Evolutionary conservation across 2,888 invertebrate species (phyloP).

Genomic region (Luffia ferchaultella): DNA sequence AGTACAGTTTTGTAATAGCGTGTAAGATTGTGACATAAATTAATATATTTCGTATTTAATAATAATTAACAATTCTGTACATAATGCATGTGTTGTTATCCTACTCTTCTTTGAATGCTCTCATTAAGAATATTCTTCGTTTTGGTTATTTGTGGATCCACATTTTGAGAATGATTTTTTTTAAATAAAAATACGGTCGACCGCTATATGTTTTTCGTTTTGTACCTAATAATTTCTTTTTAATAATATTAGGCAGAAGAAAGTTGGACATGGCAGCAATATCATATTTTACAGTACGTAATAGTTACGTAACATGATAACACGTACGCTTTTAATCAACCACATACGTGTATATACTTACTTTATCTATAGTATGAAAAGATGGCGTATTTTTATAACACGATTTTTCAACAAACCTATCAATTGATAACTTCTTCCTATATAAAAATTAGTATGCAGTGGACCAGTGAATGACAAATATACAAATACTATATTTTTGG

Average conservation of each 20-base stretch:
- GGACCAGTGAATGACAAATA: neutral
- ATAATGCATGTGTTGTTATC: neutral
- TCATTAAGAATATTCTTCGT: neutral
- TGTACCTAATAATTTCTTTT: neutral
- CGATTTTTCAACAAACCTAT: neutral
- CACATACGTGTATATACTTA: neutral
- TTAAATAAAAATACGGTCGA: neutral
- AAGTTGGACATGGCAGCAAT: no score
- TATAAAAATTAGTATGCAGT: neutral
- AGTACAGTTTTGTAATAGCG: conserved; percentile 6
- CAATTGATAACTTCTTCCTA: neutral
- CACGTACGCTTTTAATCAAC: neutral
- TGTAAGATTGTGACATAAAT: conserved; percentile 3
- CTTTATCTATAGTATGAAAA: neutral
- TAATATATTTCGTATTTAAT: neutral
- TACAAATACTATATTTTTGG: neutral
- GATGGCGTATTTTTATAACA: neutral
- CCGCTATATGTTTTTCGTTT: neutral
- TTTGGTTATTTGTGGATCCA: neutral
- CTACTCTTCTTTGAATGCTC: neutral
- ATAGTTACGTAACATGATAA: neutral
- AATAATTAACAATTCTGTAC: neutral
- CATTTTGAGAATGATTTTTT: neutral
- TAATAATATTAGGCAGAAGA: neutral
- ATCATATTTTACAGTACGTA: neutral